phyloP scores from a whole-genome alignment of 2,113 vertebrate genomes.

The Hepsetus odoe region DNA sequence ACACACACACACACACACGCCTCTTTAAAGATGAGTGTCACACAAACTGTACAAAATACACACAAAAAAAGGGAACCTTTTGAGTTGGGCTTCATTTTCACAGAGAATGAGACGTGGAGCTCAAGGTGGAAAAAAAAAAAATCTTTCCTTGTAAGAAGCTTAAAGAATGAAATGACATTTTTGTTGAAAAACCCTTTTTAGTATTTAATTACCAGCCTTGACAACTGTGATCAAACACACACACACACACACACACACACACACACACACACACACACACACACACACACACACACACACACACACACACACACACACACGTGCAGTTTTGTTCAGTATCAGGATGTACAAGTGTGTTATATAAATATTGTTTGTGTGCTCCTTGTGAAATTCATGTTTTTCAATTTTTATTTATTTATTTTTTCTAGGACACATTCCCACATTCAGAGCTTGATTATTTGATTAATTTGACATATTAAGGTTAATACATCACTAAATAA shows the following conservation, averaged over 20 bases:
- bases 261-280: background rate
- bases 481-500: no score
- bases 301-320: slow-evolving; percentile 8
- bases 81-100: background rate
- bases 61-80: background rate
- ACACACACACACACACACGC: no score
- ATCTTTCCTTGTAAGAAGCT: background rate
- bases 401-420: no score
- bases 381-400: no score
- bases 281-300: background rate
- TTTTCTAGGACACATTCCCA: no score
- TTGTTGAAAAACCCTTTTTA: background rate
- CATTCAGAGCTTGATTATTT: no score
- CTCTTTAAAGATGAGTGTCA: no score
- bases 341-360: no score
- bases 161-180: background rate
- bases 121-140: background rate
- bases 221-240: background rate
- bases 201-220: slow-evolving; percentile 5
- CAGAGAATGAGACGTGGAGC: background rate
- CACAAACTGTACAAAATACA: no score
- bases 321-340: background rate
- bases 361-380: no score
- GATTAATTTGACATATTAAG: no score
- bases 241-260: slow-evolving; percentile 11